phyloP scores from a whole-genome alignment of 2,888 invertebrate species.

The Campoletis raptor region DNA sequence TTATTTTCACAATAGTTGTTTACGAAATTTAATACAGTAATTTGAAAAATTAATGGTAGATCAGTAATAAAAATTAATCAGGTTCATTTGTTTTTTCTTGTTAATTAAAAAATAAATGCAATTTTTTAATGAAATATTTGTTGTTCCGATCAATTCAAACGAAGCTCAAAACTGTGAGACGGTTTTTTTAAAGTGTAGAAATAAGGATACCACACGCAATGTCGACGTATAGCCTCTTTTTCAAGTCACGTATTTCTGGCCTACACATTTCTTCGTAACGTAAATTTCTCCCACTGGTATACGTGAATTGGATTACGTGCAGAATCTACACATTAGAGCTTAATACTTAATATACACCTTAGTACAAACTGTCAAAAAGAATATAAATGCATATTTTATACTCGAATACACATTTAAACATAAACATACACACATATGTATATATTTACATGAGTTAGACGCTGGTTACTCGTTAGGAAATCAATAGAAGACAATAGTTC shows the following conservation, averaged over 20 bases:
- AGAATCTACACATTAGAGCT: neutral
- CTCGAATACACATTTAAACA: neutral
- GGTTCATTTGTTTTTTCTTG: too few species aligned
- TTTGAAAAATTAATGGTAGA: too few species aligned
- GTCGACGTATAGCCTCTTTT: neutral
- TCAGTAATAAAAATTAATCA: too few species aligned
- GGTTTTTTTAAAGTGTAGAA: neutral
- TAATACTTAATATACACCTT: conserved; percentile 3
- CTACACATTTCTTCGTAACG: neutral
- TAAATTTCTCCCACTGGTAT: neutral
- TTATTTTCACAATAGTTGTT: too few species aligned
- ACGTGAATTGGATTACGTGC: conserved; percentile 18
- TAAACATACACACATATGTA: neutral
- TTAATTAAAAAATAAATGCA: too few species aligned
- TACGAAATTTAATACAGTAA: too few species aligned
- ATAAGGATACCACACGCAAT: neutral
- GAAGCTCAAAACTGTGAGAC: too few species aligned
- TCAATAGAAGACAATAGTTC: conserved; percentile 68
- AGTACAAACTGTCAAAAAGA: neutral
- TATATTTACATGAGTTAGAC: neutral
- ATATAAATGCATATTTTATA: neutral
- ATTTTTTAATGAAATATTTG: too few species aligned
- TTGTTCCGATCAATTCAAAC: too few species aligned
- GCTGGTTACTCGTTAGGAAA: conserved; percentile 56
- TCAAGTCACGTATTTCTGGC: conserved; percentile 13